These are phyloP conservation scores for Zaprionus ghesquierei DNA, from an alignment of 1,140 invertebrate genomes.

Conservation along the genomic window DNA sequence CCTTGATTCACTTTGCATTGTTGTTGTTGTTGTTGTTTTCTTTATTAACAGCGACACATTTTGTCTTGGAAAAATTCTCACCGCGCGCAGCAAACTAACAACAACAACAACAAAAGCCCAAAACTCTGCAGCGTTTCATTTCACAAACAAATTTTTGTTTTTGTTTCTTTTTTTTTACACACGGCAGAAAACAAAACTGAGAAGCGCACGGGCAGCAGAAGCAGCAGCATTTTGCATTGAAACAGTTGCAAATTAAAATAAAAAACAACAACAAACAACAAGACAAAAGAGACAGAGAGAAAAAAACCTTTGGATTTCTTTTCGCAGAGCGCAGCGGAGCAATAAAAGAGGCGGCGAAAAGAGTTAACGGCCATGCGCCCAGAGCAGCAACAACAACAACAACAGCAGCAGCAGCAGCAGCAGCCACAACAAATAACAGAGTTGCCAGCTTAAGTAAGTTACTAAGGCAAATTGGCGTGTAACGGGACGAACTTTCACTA, in stretches of 20 bases:
- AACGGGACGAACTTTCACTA: conserved; percentile 73
- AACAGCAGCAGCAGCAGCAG: conserved; percentile 1
- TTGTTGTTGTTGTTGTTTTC: conserved; percentile 11
- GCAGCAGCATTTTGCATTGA: conserved; percentile 51
- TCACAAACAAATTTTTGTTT: conserved; percentile 69
- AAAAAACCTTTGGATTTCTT: conserved; percentile 67
- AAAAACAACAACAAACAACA: conserved; percentile 17
- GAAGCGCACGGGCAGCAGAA: background rate
- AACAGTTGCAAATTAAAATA: conserved; percentile 66
- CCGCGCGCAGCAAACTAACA: conserved; percentile 13
- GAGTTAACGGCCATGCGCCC: conserved; percentile 51
- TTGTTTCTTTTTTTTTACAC: conserved; percentile 2
- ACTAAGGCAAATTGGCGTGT: conserved; percentile 71
- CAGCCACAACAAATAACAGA: conserved; percentile 9
- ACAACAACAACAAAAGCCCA: conserved; percentile 38
- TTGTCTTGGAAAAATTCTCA: conserved; percentile 63
- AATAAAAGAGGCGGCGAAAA: conserved; percentile 39
- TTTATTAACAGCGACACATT: conserved; percentile 41
- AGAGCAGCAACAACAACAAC: conserved; percentile 25
- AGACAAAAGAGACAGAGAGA: conserved; percentile 3
- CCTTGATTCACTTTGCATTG: conserved; percentile 48
- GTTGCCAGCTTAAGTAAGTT: conserved; percentile 60
- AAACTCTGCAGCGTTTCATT: conserved; percentile 44
- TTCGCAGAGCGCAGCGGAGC: conserved; percentile 23
- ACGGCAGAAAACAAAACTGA: too few relatives aligned